phyloP scores from a whole-genome alignment of 2,888 invertebrate genomes.

The Chaitophorus viminalis region DNA sequence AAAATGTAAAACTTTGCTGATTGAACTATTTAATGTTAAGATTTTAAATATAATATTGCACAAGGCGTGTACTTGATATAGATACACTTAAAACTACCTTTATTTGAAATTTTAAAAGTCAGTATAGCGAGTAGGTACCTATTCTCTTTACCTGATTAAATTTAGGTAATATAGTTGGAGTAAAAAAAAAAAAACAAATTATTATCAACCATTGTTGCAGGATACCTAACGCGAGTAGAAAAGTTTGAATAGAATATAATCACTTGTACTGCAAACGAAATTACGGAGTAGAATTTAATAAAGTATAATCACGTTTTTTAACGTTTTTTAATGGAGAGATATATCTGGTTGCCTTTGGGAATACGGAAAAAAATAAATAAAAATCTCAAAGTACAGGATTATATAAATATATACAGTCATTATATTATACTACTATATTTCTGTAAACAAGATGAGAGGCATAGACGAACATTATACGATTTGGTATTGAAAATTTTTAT shows the following conservation, averaged over 20 bases:
- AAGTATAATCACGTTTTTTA: constrained; percentile 18
- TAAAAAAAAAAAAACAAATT: background rate
- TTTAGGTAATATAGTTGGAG: background rate
- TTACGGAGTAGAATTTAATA: constrained; percentile 5
- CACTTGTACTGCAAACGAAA: constrained; percentile 1
- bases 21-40: too few relatives aligned
- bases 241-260: constrained; percentile 14
- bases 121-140: background rate
- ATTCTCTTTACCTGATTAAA: background rate
- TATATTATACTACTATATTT: background rate
- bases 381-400: constrained; percentile 1
- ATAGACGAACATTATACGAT: background rate
- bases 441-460: background rate
- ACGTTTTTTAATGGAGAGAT: constrained; percentile 24
- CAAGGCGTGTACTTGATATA: too few relatives aligned
- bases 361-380: background rate
- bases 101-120: background rate
- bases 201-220: background rate
- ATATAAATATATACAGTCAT: constrained; percentile 8
- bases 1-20: too few relatives aligned
- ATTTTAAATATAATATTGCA: too few relatives aligned
- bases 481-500: background rate
- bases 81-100: too few relatives aligned
- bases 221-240: background rate
- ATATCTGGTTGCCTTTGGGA: constrained; percentile 13